phyloP scores from a whole-genome alignment of 2,888 invertebrate species.

The Azorinus chamasolen region DNA sequence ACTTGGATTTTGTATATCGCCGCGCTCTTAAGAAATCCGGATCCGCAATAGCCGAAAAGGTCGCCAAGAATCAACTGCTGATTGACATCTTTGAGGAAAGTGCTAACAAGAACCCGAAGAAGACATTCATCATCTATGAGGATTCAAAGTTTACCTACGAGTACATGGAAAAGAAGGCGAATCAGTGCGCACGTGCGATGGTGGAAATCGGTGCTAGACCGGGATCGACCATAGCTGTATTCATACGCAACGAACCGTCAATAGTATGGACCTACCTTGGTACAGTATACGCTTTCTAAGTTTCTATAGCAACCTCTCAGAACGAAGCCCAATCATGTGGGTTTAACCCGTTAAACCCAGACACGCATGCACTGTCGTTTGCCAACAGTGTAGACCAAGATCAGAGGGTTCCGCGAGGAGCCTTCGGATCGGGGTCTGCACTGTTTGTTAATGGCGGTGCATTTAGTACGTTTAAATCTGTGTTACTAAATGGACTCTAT shows the following conservation, averaged over 20 bases:
- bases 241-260: slow-evolving; percentile 72
- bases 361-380: too few relatives aligned
- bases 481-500: too few relatives aligned
- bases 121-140: slow-evolving; percentile 65
- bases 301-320: too few relatives aligned
- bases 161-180: slow-evolving; percentile 67
- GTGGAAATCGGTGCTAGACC: slow-evolving; percentile 63
- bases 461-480: too few relatives aligned
- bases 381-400: too few relatives aligned
- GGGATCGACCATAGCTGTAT: slow-evolving; percentile 69
- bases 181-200: slow-evolving; percentile 65
- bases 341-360: too few relatives aligned
- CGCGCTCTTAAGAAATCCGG: slow-evolving; percentile 2
- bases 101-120: slow-evolving; percentile 44
- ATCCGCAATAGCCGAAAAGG: background rate
- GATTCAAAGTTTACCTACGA: slow-evolving; percentile 67
- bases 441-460: too few relatives aligned
- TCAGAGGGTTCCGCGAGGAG: too few relatives aligned
- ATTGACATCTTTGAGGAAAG: slow-evolving; percentile 60
- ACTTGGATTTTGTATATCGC: slow-evolving; percentile 46
- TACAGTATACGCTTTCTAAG: too few relatives aligned
- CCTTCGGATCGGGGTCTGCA: too few relatives aligned
- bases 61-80: slow-evolving; percentile 31
- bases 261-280: slow-evolving; percentile 74
- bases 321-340: too few relatives aligned